Percentiles rank a stretch among this genome's conserved stretches.
phyloP scores from a whole-genome alignment of 64 coral and sea anemone genomes.

The Montipora efflorescens region DNA sequence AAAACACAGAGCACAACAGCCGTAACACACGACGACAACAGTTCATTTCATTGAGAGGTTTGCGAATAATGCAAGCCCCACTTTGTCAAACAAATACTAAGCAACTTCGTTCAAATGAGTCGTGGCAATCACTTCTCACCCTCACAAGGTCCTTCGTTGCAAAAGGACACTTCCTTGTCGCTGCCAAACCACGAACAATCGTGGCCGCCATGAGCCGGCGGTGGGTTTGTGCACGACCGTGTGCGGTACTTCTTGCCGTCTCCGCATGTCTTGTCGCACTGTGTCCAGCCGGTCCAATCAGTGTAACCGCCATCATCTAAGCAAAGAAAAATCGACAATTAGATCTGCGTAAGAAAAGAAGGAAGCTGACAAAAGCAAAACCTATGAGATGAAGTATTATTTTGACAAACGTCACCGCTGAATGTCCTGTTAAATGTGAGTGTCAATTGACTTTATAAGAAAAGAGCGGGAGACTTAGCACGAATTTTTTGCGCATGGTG shows the following conservation, averaged over 20 bases:
- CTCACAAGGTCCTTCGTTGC: constrained; percentile 80
- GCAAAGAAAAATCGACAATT: background rate
- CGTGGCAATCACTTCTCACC: constrained; percentile 17
- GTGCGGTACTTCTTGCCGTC: constrained; percentile 43
- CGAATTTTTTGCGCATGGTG: too few species aligned
- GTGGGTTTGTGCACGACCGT: constrained; percentile 64
- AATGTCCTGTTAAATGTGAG: too few species aligned
- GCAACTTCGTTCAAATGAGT: background rate
- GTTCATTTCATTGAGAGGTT: too few species aligned
- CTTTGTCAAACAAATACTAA: too few species aligned
- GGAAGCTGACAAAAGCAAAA: background rate
- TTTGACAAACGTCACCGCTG: too few species aligned
- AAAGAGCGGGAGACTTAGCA: too few species aligned
- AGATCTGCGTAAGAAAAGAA: background rate
- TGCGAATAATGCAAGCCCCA: too few species aligned
- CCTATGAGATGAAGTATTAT: too few species aligned
- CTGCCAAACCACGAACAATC: constrained; percentile 90
- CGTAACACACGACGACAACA: too few species aligned
- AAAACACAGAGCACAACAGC: too few species aligned
- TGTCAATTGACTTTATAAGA: too few species aligned
- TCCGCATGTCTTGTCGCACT: constrained; percentile 65
- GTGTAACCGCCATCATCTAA: constrained; percentile 71
- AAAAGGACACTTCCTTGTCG: constrained; percentile 68
- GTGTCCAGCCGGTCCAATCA: constrained; percentile 72
- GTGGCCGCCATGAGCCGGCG: constrained; percentile 72